phyloP scores from a whole-genome alignment of 35 echinoderm and acorn worm genomes.

The Acanthaster planci region DNA sequence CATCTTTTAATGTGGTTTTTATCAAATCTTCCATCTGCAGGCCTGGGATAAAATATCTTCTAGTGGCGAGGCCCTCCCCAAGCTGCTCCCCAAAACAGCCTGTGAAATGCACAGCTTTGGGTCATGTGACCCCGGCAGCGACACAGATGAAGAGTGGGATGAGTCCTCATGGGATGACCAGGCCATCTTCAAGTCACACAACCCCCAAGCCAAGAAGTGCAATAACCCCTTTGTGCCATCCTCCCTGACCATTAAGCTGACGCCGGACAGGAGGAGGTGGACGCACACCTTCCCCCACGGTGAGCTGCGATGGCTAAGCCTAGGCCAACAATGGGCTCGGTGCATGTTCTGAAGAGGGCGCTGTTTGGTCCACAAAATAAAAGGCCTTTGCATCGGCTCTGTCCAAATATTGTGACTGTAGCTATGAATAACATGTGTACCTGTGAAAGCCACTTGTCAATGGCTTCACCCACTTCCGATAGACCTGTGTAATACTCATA shows the following conservation, averaged over 20 bases:
- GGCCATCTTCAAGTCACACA: conserved; percentile 49
- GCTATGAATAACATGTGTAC: too few relatives aligned
- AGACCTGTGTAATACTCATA: too few relatives aligned
- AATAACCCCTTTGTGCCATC: conserved; percentile 84
- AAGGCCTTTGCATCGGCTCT: too few relatives aligned
- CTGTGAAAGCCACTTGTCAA: too few relatives aligned
- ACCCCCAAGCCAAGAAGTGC: neutral
- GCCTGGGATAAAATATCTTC: neutral
- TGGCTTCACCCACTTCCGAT: too few relatives aligned
- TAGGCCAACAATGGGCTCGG: too few relatives aligned
- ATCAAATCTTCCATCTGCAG: too few relatives aligned
- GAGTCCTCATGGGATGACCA: conserved; percentile 34
- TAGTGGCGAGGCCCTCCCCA: neutral
- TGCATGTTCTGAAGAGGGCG: too few relatives aligned
- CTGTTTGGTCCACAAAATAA: too few relatives aligned
- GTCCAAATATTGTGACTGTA: too few relatives aligned
- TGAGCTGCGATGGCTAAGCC: conserved; percentile 9
- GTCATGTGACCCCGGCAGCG: neutral
- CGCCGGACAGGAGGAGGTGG: conserved; percentile 80
- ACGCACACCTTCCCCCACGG: conserved; percentile 93
- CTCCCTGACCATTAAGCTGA: conserved; percentile 61
- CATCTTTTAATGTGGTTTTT: too few relatives aligned
- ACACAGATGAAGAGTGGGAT: conserved; percentile 25
- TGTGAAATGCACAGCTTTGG: neutral
- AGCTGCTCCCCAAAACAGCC: neutral